Evolutionary conservation across 1,140 invertebrate species (phyloP).

Genomic region (Drosophila kepulauana): DNA sequence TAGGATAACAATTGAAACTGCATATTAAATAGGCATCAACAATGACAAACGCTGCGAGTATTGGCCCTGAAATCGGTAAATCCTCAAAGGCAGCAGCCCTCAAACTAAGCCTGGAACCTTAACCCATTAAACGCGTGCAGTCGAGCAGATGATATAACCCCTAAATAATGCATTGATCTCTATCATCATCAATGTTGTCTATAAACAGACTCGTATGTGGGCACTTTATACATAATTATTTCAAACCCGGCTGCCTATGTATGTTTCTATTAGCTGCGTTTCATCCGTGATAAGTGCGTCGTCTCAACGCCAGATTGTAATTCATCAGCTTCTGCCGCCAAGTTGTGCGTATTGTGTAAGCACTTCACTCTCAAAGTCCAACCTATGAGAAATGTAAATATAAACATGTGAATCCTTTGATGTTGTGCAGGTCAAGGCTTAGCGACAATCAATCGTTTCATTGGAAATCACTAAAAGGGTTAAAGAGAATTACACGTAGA

Average conservation of each 20-base stretch:
- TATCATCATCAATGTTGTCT: slow-evolving; percentile 20
- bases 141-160: slow-evolving; percentile 45
- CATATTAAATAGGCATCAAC: slow-evolving; percentile 67
- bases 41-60: slow-evolving; percentile 10
- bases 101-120: slow-evolving; percentile 38
- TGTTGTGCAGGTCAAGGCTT: not conserved
- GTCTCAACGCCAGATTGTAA: slow-evolving; percentile 13
- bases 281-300: slow-evolving; percentile 16
- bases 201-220: slow-evolving; percentile 4
- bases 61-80: slow-evolving; percentile 31
- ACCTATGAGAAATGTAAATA: slow-evolving; percentile 7
- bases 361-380: not conserved
- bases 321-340: not conserved
- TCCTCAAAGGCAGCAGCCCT: slow-evolving; percentile 15
- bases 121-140: slow-evolving; percentile 32
- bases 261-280: slow-evolving; percentile 23
- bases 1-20: slow-evolving; percentile 66
- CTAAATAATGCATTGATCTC: slow-evolving; percentile 38
- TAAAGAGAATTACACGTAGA: not conserved
- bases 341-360: not conserved
- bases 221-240: slow-evolving; percentile 31
- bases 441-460: not conserved
- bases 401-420: slow-evolving; percentile 1
- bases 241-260: not conserved
- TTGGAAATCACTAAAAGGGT: not conserved